These are phyloP conservation scores for Bucorvus abyssinicus DNA, from an alignment of 2,797 vertebrate species.

Conservation along the genomic window DNA sequence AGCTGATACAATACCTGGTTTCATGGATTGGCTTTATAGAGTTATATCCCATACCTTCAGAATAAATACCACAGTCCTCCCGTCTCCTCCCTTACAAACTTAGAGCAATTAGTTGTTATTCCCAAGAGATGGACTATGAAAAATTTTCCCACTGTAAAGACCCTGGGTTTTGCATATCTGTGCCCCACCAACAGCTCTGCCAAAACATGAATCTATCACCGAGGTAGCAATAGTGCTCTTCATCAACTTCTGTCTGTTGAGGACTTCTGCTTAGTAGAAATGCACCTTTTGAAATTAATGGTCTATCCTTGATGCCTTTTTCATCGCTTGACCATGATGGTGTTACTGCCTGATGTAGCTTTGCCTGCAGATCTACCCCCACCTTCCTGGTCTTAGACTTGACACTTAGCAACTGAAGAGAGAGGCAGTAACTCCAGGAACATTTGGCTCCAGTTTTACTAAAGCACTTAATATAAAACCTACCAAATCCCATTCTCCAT, in stretches of 20 bases:
- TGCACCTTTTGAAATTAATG: not conserved
- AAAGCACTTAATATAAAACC: not conserved
- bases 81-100: not conserved
- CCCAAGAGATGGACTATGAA: not conserved
- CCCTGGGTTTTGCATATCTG: accelerated
- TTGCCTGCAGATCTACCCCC: not conserved
- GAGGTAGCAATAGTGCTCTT: not conserved
- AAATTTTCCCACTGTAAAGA: not conserved
- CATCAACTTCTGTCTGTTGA: not conserved
- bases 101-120: not conserved
- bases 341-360: not conserved
- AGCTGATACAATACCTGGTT: not conserved
- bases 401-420: not conserved
- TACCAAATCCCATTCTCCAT: not conserved
- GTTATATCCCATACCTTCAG: not conserved
- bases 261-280: not conserved
- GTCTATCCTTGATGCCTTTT: not conserved
- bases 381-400: accelerated
- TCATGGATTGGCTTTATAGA: not conserved
- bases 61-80: not conserved
- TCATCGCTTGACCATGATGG: not conserved
- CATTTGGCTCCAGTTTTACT: not conserved
- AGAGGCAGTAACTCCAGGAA: not conserved
- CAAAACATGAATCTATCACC: not conserved
- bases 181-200: not conserved